These are phyloP conservation scores for Lophotis ruficrista DNA, from an alignment of 2,113 vertebrate genomes.

Conservation along the genomic window DNA sequence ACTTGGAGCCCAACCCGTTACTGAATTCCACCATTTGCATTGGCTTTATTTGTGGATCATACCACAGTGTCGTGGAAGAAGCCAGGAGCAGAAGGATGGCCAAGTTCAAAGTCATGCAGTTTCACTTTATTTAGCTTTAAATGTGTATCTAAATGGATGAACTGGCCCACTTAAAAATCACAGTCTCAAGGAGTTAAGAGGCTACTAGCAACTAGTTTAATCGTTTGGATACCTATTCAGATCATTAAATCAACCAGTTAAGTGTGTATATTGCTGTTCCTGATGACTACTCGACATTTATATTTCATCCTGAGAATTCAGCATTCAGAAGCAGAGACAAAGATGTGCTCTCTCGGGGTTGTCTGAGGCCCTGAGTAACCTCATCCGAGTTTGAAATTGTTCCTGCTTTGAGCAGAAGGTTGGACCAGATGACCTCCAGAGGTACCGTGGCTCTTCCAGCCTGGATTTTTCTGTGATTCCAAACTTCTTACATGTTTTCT, in stretches of 20 bases:
- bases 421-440: neutral
- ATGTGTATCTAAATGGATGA: neutral
- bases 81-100: neutral
- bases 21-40: neutral
- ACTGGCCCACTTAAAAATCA: neutral
- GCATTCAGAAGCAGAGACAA: neutral
- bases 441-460: neutral
- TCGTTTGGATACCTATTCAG: neutral
- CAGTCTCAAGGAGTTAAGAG: neutral
- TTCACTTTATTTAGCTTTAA: neutral
- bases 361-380: neutral
- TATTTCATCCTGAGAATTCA: neutral
- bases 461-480: neutral
- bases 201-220: neutral
- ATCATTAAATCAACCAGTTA: neutral
- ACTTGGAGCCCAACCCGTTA: neutral
- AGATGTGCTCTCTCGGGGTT: neutral
- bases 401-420: neutral
- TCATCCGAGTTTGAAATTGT: neutral
- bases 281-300: no score
- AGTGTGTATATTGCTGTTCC: neutral
- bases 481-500: neutral
- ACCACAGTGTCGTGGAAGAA: neutral
- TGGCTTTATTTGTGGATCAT: neutral
- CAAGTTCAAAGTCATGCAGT: neutral